Evolutionary conservation across 2,113 vertebrate genomes (phyloP).

Genomic region (Lophochroa leadbeateri): DNA sequence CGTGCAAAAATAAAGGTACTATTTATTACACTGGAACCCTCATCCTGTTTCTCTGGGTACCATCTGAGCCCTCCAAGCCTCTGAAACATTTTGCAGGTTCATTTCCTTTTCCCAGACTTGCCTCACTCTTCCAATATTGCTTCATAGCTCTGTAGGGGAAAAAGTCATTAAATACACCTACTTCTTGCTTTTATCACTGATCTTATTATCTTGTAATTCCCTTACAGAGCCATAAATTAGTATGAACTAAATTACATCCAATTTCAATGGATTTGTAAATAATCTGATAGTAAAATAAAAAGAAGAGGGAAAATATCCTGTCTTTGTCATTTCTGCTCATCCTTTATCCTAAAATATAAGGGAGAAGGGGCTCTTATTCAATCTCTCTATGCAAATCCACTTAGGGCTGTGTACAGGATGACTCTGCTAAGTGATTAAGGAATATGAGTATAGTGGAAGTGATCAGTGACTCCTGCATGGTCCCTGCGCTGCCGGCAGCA

Average conservation of each 20-base stretch:
- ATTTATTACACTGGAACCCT: not conserved
- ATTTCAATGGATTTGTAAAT: conserved; percentile 36
- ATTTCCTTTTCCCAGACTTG: not conserved
- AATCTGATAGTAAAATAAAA: not conserved
- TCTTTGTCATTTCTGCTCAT: not conserved
- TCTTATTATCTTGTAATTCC: conserved; percentile 15
- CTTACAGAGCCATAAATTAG: not conserved
- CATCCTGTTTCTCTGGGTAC: not conserved
- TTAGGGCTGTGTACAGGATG: not conserved
- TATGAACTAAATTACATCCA: not conserved
- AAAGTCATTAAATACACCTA: conserved; percentile 2
- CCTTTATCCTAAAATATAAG: not conserved
- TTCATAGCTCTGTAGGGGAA: not conserved
- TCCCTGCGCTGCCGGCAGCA: not conserved
- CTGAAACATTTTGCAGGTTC: not conserved
- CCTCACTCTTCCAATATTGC: not conserved
- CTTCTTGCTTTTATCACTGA: conserved; percentile 2
- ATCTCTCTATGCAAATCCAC: not conserved
- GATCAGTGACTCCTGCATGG: not conserved
- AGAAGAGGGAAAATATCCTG: not conserved
- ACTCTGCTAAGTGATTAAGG: not conserved
- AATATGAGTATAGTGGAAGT: not conserved
- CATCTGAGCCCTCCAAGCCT: not conserved
- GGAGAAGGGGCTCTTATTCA: not conserved
- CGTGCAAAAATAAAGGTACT: not conserved